Conservation (phyloP, 2,797 vertebrate genomes). For the Peromyscus eremicus region DNA sequence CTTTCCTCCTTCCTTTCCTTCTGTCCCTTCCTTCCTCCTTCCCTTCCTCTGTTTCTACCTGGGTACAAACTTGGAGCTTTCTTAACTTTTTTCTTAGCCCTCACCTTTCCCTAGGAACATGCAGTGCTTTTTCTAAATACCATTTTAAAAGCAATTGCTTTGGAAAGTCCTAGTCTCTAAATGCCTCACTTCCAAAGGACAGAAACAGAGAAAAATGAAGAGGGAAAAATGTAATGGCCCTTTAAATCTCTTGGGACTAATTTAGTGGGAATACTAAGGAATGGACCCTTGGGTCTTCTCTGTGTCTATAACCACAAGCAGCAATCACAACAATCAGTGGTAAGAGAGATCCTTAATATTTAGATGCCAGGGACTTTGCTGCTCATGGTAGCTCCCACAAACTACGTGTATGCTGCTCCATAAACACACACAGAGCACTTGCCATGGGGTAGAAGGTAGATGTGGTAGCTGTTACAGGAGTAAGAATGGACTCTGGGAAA, state of each 20-base stretch:
- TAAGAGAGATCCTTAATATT: not conserved
- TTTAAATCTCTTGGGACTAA: not conserved
- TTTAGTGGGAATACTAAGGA: not conserved
- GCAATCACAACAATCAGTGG: not conserved
- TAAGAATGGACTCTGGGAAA: not conserved
- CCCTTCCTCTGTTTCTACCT: not conserved
- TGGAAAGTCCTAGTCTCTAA: not conserved
- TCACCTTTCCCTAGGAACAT: not conserved
- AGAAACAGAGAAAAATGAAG: not conserved
- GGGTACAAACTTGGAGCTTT: not conserved
- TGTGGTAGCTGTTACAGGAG: not conserved
- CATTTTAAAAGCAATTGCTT: not conserved
- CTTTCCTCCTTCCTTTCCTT: fast-evolving
- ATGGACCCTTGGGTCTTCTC: not conserved
- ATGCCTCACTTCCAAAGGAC: not conserved
- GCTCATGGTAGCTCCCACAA: not conserved
- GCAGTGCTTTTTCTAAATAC: not conserved
- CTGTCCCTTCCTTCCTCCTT: not conserved
- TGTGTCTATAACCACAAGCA: not conserved
- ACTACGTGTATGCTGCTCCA: not conserved
- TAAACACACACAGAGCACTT: not conserved
- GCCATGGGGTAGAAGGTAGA: not conserved
- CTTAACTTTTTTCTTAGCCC: not conserved
- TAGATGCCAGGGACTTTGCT: not conserved
- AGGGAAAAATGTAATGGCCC: not conserved